phyloP scores from a whole-genome alignment of 1,140 invertebrate genomes.

The Euschistus heros region DNA sequence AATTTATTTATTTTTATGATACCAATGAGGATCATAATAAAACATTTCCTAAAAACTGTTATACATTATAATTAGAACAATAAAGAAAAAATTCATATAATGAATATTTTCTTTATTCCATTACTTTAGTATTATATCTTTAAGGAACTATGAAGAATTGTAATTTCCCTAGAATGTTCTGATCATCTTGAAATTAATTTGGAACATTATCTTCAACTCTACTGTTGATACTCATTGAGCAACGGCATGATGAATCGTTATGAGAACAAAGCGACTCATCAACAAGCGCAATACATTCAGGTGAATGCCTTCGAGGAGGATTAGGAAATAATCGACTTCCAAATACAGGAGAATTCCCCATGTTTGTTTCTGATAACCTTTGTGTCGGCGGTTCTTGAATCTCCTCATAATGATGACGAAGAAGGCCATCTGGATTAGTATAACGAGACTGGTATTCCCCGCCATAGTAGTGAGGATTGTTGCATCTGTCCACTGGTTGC shows the following conservation, averaged over 20 bases:
- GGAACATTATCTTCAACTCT: not conserved
- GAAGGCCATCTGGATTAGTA: slow-evolving; percentile 12
- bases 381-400: slow-evolving; percentile 12
- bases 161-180: no score
- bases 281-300: slow-evolving; percentile 22
- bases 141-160: no score
- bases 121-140: no score
- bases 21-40: no score
- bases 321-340: slow-evolving; percentile 6
- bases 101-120: no score
- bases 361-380: slow-evolving; percentile 8
- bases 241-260: slow-evolving; percentile 23
- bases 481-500: not conserved
- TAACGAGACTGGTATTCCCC: slow-evolving; percentile 13
- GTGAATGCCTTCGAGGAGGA: slow-evolving; percentile 14
- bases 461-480: slow-evolving; percentile 7
- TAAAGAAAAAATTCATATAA: no score
- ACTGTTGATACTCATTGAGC: slow-evolving; percentile 12
- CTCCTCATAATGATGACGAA: slow-evolving; percentile 21
- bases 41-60: no score
- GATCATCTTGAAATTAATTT: no score
- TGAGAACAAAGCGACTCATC: slow-evolving; percentile 24
- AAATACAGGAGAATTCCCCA: slow-evolving; percentile 2
- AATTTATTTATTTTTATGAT: no score
- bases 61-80: no score